Evolutionary conservation across 1,140 invertebrate genomes (phyloP).

Genomic region (Drosophila busckii): DNA sequence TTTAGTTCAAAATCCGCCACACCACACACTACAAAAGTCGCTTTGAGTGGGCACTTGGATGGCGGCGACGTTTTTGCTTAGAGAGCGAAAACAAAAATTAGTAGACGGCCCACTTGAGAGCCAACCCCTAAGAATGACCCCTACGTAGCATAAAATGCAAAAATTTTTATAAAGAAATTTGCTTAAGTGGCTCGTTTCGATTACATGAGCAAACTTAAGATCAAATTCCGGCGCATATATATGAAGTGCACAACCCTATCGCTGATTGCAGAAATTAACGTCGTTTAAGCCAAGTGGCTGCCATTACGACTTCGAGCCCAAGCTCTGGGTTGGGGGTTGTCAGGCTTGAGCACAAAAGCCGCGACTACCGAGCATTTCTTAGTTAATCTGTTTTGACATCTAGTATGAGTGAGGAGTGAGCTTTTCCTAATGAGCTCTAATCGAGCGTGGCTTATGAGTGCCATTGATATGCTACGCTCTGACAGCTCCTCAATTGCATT

Average conservation of each 20-base stretch:
- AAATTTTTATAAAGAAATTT: conserved; percentile 59
- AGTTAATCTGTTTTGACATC: conserved; percentile 74
- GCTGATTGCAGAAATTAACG: conserved; percentile 67
- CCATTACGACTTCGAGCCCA: neutral
- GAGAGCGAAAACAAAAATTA: conserved; percentile 69
- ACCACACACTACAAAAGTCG: conserved; percentile 57
- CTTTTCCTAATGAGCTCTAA: conserved; percentile 62
- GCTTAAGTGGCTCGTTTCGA: conserved; percentile 74
- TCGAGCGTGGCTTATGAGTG: conserved; percentile 70
- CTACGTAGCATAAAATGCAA: conserved; percentile 29
- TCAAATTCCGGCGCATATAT: conserved; percentile 40
- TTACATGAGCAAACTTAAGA: conserved; percentile 54
- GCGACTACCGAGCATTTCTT: conserved; percentile 35
- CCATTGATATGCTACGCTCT: conserved; percentile 72
- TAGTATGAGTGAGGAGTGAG: conserved; percentile 29
- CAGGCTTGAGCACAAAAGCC: conserved; percentile 7
- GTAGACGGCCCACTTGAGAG: conserved; percentile 45
- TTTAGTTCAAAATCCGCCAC: conserved; percentile 20
- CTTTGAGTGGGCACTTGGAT: conserved; percentile 64
- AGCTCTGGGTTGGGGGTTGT: neutral
- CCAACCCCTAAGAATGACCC: conserved; percentile 57
- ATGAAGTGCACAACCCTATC: conserved; percentile 50
- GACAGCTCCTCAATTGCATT: conserved; percentile 61
- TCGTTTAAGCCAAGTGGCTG: conserved; percentile 67
- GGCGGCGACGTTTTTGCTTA: conserved; percentile 64